Conservation (phyloP, 1,140 invertebrate genomes). For the Hylyphantes graminicola region DNA sequence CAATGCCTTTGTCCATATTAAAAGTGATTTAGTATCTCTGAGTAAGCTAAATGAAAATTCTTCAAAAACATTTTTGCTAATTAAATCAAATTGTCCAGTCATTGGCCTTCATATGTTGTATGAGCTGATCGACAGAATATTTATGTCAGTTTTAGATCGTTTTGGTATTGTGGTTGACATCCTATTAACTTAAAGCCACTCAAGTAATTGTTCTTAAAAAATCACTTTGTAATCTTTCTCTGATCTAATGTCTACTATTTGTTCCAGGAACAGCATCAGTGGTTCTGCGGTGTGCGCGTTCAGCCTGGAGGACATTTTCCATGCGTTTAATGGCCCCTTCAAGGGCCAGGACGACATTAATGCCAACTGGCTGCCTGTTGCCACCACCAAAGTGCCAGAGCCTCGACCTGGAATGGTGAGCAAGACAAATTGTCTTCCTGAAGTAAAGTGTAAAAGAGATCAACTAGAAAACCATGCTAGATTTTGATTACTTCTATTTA, state of each 20-base stretch:
- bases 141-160: too few relatives aligned
- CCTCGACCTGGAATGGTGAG: conserved; percentile 68
- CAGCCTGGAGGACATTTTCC: conserved; percentile 85
- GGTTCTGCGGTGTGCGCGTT: conserved; percentile 98
- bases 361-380: conserved; percentile 90
- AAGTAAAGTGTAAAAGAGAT: not conserved
- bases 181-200: not conserved
- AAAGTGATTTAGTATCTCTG: too few relatives aligned
- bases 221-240: too few relatives aligned
- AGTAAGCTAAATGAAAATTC: too few relatives aligned
- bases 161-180: too few relatives aligned
- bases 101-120: too few relatives aligned
- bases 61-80: too few relatives aligned
- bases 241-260: conserved; percentile 61
- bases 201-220: too few relatives aligned
- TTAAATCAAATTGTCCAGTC: too few relatives aligned
- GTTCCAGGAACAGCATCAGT: conserved; percentile 84
- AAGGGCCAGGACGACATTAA: conserved; percentile 92
- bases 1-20: too few relatives aligned
- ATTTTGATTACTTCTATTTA: too few relatives aligned
- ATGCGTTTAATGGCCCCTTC: conserved; percentile 92
- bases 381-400: conserved; percentile 67
- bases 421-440: not conserved
- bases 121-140: not conserved
- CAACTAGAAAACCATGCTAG: not conserved